These are phyloP conservation scores for Drosophila ercepeae DNA, from an alignment of 1,140 invertebrate species.

Conservation along the genomic window DNA sequence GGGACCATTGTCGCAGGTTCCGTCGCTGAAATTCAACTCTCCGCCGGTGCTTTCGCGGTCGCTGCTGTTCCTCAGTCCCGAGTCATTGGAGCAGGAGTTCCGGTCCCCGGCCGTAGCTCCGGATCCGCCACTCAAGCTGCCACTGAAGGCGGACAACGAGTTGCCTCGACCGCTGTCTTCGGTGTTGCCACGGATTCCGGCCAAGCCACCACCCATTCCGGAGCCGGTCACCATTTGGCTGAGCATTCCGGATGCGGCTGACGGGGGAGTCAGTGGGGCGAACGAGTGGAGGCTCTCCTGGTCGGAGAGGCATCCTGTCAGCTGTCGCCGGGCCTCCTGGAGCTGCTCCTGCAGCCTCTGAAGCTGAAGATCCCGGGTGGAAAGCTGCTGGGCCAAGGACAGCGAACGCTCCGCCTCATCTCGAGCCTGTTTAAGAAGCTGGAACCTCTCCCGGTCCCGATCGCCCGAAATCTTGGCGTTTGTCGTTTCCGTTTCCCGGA, in stretches of 20 bases:
- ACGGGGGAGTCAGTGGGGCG: conserved; percentile 83
- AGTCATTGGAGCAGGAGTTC: conserved; percentile 94
- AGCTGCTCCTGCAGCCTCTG: conserved; percentile 93
- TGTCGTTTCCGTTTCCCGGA: conserved; percentile 85
- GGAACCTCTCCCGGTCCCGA: conserved; percentile 94
- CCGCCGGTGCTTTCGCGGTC: conserved; percentile 90
- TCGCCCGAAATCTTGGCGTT: conserved; percentile 92
- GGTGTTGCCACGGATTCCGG: conserved; percentile 86
- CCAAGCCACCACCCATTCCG: conserved; percentile 85
- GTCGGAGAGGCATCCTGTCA: conserved; percentile 90
- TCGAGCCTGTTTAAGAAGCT: conserved; percentile 92
- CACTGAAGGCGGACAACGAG: conserved; percentile 82
- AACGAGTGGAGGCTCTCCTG: conserved; percentile 88
- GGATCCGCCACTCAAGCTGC: conserved; percentile 85
- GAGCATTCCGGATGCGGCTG: conserved; percentile 78
- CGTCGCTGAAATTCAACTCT: conserved; percentile 82
- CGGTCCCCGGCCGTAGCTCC: conserved; percentile 87
- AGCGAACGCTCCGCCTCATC: conserved; percentile 95
- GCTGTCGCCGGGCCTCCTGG: conserved; percentile 89
- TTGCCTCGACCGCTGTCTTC: conserved; percentile 85
- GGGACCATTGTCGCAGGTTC: conserved; percentile 81
- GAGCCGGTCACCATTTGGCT: conserved; percentile 84
- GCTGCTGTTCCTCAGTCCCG: conserved; percentile 90
- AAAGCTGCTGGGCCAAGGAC: conserved; percentile 92
- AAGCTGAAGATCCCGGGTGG: conserved; percentile 92